phyloP scores from a whole-genome alignment of 2,888 invertebrate genomes.

The Cephus spinipes region DNA sequence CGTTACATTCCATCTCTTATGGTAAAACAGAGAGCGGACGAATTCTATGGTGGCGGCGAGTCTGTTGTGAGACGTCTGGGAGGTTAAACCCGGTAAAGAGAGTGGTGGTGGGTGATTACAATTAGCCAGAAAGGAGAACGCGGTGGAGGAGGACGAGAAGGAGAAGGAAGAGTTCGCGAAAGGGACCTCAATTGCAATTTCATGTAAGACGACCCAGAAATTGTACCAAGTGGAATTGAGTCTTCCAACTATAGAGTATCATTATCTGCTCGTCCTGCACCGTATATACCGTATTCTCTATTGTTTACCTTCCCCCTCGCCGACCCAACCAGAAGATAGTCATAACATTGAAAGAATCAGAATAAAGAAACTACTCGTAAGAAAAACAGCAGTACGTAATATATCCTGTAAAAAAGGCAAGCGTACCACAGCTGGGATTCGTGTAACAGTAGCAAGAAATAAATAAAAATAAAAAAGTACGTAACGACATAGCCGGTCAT shows the following conservation, averaged over 20 bases:
- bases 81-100: background rate
- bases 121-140: background rate
- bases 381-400: background rate
- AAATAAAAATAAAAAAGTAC: background rate
- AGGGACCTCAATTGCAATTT: background rate
- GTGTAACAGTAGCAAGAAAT: background rate
- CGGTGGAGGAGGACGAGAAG: background rate
- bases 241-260: background rate
- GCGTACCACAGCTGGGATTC: background rate
- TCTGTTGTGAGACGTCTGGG: background rate
- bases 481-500: background rate
- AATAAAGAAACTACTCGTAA: background rate
- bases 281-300: background rate
- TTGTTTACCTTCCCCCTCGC: background rate
- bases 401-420: background rate
- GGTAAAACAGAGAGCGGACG: background rate
- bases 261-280: background rate
- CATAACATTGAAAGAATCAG: background rate
- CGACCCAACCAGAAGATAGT: background rate
- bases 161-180: background rate
- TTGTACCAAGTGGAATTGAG: background rate
- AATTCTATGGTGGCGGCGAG: background rate
- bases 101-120: background rate
- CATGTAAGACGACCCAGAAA: background rate
- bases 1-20: background rate